Conservation (phyloP, 2,113 vertebrate genomes). For the Aleadryas rufinucha region DNA sequence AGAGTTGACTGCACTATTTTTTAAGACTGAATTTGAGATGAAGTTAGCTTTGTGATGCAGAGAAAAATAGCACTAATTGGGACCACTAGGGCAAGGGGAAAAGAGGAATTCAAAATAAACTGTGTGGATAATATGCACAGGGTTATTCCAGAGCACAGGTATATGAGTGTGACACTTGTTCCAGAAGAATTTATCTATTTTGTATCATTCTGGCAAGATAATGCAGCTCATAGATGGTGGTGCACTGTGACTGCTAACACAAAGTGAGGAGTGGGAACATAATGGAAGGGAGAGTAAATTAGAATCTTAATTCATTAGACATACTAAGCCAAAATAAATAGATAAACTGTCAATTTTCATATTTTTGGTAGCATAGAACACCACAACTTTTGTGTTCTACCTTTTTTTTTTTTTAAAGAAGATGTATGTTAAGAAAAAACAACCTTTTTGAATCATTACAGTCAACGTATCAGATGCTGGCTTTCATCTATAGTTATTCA, state of each 20-base stretch:
- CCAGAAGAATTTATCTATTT: not conserved
- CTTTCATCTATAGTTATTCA: not conserved
- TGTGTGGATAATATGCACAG: not conserved
- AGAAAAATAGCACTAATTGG: not conserved
- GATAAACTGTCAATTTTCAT: not conserved
- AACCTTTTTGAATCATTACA: not conserved
- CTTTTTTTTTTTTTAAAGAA: not conserved
- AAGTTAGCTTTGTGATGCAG: not conserved
- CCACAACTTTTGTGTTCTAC: not conserved
- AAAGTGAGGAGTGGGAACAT: not conserved
- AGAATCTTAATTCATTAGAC: not conserved
- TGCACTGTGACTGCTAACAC: not conserved
- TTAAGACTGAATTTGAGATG: not conserved
- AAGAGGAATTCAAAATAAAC: not conserved
- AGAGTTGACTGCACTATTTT: not conserved
- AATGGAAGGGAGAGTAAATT: not conserved
- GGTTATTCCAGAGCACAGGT: not conserved
- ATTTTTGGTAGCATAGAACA: not conserved
- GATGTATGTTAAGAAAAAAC: not conserved
- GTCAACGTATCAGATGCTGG: not conserved
- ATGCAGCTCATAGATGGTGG: not conserved
- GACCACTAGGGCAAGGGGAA: not conserved
- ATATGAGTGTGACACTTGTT: not conserved
- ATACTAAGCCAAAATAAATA: not conserved
- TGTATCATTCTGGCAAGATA: not conserved